Conservation (phyloP, 2,797 vertebrate genomes). For the Micrastur ruficollis region DNA sequence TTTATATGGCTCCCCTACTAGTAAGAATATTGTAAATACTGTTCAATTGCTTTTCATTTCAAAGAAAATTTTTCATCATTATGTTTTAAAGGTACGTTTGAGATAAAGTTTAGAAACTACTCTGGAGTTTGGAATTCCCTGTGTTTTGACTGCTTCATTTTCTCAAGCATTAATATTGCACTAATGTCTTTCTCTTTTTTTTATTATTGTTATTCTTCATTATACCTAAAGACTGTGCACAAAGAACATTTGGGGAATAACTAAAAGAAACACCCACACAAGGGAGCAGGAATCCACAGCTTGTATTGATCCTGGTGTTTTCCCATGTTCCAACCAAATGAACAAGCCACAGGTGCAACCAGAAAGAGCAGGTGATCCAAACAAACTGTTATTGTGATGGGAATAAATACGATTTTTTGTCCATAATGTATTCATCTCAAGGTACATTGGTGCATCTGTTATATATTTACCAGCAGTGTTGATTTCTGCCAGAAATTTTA, state of each 20-base stretch:
- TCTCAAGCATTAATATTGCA: neutral
- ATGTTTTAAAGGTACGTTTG: neutral
- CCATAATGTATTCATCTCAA: conserved; percentile 64
- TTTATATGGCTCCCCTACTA: neutral
- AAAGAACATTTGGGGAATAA: conserved; percentile 23
- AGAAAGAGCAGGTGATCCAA: conserved; percentile 72
- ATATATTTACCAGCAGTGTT: conserved; percentile 22
- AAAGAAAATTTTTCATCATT: neutral
- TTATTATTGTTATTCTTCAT: neutral
- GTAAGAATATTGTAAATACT: neutral
- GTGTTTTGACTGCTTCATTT: neutral
- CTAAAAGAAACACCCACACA: conserved; percentile 41
- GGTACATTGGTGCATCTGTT: conserved; percentile 67
- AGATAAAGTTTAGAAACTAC: neutral
- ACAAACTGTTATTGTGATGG: conserved; percentile 67
- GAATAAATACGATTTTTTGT: conserved; percentile 64
- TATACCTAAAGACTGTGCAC: neutral
- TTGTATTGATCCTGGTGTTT: conserved; percentile 50
- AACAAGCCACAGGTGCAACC: conserved; percentile 70
- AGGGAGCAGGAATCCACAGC: conserved; percentile 26
- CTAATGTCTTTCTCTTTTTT: neutral
- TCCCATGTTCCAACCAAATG: conserved; percentile 60
- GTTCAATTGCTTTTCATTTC: neutral
- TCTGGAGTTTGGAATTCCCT: neutral
- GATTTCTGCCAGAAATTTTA: conserved; percentile 13